phyloP scores from a whole-genome alignment of 1,140 invertebrate species.

The Leptestheria dahalacensis region DNA sequence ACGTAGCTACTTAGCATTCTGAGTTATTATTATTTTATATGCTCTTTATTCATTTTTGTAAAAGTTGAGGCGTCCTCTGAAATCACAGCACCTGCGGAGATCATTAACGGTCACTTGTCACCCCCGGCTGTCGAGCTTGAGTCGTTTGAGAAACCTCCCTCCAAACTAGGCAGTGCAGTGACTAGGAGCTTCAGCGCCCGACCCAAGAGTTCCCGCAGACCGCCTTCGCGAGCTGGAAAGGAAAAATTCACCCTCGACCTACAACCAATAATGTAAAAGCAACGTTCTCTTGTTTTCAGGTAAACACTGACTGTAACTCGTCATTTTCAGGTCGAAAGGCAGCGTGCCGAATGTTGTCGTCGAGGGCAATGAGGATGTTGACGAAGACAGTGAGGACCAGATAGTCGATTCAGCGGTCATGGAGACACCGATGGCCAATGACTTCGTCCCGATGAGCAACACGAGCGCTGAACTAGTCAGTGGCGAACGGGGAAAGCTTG shows the following conservation, averaged over 20 bases:
- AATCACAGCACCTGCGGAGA: too few relatives aligned
- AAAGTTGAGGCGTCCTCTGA: too few relatives aligned
- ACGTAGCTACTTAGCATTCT: too few relatives aligned
- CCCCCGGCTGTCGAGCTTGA: too few relatives aligned
- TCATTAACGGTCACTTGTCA: too few relatives aligned
- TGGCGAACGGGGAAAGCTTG: constrained; percentile 6
- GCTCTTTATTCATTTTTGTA: too few relatives aligned
- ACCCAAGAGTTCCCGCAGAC: constrained; percentile 2
- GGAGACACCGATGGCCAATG: neutral
- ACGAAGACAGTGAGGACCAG: neutral
- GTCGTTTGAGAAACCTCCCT: neutral
- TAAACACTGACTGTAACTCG: neutral
- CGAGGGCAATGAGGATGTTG: neutral
- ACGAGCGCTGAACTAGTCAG: neutral
- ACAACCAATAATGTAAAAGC: neutral
- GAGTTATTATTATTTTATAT: too few relatives aligned
- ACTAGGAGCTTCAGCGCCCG: neutral
- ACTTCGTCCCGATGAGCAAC: neutral
- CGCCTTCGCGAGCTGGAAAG: neutral
- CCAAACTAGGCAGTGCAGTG: neutral
- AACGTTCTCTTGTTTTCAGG: neutral
- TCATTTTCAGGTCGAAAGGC: neutral
- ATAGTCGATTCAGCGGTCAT: neutral
- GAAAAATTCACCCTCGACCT: constrained; percentile 2
- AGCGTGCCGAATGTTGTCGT: neutral